Evolutionary conservation across 35 echinoderm and acorn worm genomes (phyloP).

Genomic region (Heliocidaris erythrogramma): DNA sequence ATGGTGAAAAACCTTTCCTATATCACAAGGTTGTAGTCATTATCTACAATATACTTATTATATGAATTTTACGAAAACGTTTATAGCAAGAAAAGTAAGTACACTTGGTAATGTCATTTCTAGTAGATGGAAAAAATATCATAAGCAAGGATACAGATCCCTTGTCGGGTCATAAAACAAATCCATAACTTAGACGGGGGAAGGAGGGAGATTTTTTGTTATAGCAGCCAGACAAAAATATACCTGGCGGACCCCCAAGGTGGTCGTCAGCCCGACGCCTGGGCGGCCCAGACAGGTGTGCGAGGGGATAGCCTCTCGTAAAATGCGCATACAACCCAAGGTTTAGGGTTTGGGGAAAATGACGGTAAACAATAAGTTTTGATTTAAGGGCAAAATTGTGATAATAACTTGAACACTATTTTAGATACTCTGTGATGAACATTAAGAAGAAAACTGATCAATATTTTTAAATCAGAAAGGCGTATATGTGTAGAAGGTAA

Average conservation of each 20-base stretch:
- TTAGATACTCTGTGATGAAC: not conserved
- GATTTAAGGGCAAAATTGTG: not conserved
- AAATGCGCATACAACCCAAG: not conserved
- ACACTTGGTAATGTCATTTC: not conserved
- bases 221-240: not conserved
- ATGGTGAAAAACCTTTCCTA: too few species aligned
- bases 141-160: not conserved
- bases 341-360: not conserved
- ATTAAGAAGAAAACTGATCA: not conserved
- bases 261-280: not conserved
- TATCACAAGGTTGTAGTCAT: too few species aligned
- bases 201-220: not conserved
- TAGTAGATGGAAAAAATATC: not conserved
- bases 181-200: not conserved
- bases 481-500: too few species aligned
- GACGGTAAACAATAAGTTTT: not conserved
- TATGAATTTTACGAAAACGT: not conserved
- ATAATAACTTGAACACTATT: not conserved
- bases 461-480: too few species aligned
- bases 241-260: not conserved
- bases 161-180: not conserved
- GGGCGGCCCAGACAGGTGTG: not conserved
- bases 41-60: too few species aligned
- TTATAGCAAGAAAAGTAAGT: not conserved
- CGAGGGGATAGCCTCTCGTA: not conserved